These are phyloP conservation scores for Hydra vulgaris DNA, from an alignment of 30 jellyfish, hydroid and myxozoan genomes.

Conservation along the genomic window DNA sequence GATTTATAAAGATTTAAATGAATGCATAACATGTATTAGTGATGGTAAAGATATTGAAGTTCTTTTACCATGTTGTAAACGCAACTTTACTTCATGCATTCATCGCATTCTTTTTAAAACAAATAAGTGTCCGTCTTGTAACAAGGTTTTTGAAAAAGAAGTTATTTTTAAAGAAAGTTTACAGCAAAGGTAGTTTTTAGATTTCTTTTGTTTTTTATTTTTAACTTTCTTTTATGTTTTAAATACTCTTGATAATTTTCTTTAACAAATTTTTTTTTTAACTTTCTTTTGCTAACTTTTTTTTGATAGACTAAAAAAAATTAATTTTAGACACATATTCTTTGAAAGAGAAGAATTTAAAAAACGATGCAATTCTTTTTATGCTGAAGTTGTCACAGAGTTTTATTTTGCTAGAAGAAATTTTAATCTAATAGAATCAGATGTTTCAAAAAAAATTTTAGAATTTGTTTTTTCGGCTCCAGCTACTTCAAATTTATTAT, in stretches of 20 bases:
- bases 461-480: slow-evolving; percentile 14
- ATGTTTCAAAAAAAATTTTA: slow-evolving; percentile 29
- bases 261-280: too few species aligned
- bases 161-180: background rate
- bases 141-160: background rate
- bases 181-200: background rate
- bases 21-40: background rate
- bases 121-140: background rate
- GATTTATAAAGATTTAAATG: background rate
- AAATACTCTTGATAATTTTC: too few species aligned
- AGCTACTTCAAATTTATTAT: background rate
- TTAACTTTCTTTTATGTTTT: too few species aligned
- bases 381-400: slow-evolving; percentile 39
- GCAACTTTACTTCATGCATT: background rate
- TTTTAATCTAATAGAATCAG: background rate
- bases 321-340: background rate
- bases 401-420: slow-evolving; percentile 37
- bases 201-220: too few species aligned
- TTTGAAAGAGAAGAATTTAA: slow-evolving; percentile 8
- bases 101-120: background rate
- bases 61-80: background rate
- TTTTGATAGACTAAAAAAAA: background rate
- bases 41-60: background rate
- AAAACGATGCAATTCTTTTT: slow-evolving; percentile 35
- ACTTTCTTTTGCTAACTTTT: too few species aligned